phyloP scores from a whole-genome alignment of 2,888 invertebrate species.

The Calliopum simillimum region DNA sequence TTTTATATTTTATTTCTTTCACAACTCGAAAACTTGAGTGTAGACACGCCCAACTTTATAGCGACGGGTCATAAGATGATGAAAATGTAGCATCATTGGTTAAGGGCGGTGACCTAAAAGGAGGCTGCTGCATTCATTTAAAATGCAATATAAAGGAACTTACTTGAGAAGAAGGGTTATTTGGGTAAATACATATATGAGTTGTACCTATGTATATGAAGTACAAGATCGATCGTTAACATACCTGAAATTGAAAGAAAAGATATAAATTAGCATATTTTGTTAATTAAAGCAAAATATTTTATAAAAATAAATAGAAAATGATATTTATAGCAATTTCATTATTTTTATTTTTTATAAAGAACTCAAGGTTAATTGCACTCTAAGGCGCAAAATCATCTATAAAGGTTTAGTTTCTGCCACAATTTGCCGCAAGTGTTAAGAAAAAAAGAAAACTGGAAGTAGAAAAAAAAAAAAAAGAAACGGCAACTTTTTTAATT shows the following conservation, averaged over 20 bases:
- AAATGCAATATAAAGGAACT: neutral
- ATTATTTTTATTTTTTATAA: no score
- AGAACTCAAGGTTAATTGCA: no score
- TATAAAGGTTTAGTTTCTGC: neutral
- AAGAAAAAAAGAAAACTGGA: neutral
- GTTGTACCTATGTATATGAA: no score
- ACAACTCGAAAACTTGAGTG: neutral
- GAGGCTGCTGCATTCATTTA: neutral
- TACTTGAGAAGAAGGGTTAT: neutral
- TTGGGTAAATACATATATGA: neutral
- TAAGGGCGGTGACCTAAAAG: neutral
- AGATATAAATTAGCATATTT: neutral
- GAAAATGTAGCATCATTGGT: slow-evolving; percentile 26
- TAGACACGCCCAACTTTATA: slow-evolving; percentile 26
- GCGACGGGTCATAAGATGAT: neutral
- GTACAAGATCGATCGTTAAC: neutral
- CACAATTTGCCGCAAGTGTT: slow-evolving; percentile 7
- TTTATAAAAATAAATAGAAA: neutral
- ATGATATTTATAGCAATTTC: neutral
- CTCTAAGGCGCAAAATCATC: neutral
- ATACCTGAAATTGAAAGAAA: slow-evolving; percentile 18
- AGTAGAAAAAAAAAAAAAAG: neutral
- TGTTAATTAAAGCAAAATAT: neutral
- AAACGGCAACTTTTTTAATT: slow-evolving; percentile 6
- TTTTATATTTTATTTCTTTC: no score